phyloP scores from a whole-genome alignment of 2,888 invertebrate species.

The Megamerina dolium region DNA sequence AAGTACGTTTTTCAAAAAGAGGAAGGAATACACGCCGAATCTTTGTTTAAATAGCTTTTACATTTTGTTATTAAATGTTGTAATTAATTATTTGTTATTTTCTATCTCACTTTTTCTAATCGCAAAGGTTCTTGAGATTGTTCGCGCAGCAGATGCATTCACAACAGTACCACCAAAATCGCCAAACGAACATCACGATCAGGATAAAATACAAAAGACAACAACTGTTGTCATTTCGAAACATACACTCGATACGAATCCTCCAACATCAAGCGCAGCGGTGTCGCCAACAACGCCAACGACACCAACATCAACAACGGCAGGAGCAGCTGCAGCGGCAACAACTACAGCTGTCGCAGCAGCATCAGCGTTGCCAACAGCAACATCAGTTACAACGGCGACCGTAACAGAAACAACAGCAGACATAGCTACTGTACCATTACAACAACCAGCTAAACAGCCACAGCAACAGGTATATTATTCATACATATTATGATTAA shows the following conservation, averaged over 20 bases:
- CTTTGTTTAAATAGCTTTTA: not conserved
- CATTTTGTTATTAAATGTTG: not conserved
- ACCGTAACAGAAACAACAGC: conserved; percentile 9
- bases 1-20: too few relatives aligned
- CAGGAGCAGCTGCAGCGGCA: conserved; percentile 17
- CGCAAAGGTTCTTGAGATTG: conserved; percentile 75
- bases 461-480: conserved; percentile 33
- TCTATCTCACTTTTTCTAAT: not conserved
- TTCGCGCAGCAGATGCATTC: conserved; percentile 65
- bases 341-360: conserved; percentile 16
- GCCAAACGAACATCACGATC: conserved; percentile 59
- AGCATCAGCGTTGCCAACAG: conserved; percentile 13
- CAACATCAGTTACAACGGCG: conserved; percentile 1
- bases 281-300: conserved; percentile 31
- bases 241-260: conserved; percentile 68
- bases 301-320: conserved; percentile 10
- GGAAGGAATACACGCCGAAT: not conserved
- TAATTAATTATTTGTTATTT: not conserved
- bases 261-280: conserved; percentile 36
- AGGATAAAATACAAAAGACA: conserved; percentile 66
- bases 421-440: conserved; percentile 15
- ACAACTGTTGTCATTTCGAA: conserved; percentile 93
- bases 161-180: conserved; percentile 62
- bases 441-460: conserved; percentile 23
- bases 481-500: too few relatives aligned